Evolutionary conservation across 37 sponge, comb jelly and placozoan species (phyloP).

Genomic region (Lycopodina hypogea): DNA sequence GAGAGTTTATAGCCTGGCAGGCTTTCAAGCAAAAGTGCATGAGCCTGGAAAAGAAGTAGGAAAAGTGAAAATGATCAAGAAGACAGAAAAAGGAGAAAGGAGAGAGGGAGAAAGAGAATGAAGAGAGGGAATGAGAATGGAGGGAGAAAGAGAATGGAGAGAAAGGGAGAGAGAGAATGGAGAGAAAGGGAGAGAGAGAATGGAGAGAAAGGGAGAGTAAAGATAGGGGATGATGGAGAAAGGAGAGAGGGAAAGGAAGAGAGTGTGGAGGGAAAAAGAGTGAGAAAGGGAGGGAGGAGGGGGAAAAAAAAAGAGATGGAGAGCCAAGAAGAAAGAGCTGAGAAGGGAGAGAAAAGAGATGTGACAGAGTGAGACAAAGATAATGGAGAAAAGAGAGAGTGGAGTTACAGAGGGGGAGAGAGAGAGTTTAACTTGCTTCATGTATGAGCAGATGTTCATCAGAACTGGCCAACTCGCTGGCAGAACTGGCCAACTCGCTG

Average conservation of each 20-base stretch:
- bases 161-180: constrained; percentile 31
- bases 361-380: background rate
- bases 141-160: background rate
- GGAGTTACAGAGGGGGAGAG: background rate
- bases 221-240: background rate
- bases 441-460: background rate
- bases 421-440: background rate
- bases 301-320: too few relatives aligned
- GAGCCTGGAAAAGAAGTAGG: constrained; percentile 15
- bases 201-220: background rate
- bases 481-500: background rate
- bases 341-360: constrained; percentile 31
- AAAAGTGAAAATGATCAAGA: constrained; percentile 25
- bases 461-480: background rate
- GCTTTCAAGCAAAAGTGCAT: constrained; percentile 6
- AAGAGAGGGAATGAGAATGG: background rate
- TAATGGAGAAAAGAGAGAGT: constrained; percentile 4
- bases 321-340: constrained; percentile 27
- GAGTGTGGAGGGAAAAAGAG: constrained; percentile 11
- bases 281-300: constrained; percentile 36
- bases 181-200: constrained; percentile 22
- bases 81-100: constrained; percentile 19
- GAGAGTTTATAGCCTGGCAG: constrained; percentile 40
- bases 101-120: background rate
- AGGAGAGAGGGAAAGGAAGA: background rate